Conservation (phyloP, 1,140 invertebrate species). For the Zophobas morio region DNA sequence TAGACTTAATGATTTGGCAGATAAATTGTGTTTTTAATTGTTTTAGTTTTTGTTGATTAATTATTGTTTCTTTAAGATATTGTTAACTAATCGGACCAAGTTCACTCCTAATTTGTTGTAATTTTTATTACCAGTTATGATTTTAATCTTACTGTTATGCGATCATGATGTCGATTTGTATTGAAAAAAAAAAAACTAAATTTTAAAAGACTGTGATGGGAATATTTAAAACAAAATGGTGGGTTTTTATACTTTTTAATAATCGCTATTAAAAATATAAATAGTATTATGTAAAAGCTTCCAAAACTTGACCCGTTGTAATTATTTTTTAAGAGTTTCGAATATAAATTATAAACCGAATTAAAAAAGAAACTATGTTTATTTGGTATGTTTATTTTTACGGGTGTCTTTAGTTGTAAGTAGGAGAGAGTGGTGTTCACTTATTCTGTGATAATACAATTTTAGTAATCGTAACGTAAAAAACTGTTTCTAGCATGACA, state of each 20-base stretch:
- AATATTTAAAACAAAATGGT: slow-evolving; percentile 50
- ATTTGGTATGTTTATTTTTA: slow-evolving; percentile 62
- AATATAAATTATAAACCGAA: slow-evolving; percentile 55
- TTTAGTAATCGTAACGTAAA: slow-evolving; percentile 66
- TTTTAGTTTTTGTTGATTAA: slow-evolving; percentile 32
- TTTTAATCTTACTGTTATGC: slow-evolving; percentile 16
- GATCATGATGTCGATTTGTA: slow-evolving; percentile 32
- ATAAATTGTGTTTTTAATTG: slow-evolving; percentile 44
- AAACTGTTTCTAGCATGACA: slow-evolving; percentile 68
- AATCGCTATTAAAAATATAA: slow-evolving; percentile 41
- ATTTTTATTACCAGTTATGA: slow-evolving; percentile 1
- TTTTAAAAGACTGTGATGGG: slow-evolving; percentile 56
- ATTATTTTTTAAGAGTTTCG: slow-evolving; percentile 49
- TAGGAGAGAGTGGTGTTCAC: slow-evolving; percentile 66
- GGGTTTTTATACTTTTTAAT: slow-evolving; percentile 53
- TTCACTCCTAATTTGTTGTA: slow-evolving; percentile 32
- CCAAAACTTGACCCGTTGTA: slow-evolving; percentile 51
- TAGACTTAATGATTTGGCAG: slow-evolving; percentile 31
- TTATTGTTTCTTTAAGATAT: slow-evolving; percentile 12
- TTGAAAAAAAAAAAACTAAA: slow-evolving; percentile 19
- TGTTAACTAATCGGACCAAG: slow-evolving; percentile 37
- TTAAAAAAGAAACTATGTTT: slow-evolving; percentile 57
- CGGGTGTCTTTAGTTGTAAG: slow-evolving; percentile 65
- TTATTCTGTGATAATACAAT: slow-evolving; percentile 68
- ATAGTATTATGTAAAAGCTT: slow-evolving; percentile 59